Evolutionary conservation across 92 coral and sea anemone genomes (phyloP).

Genomic region (Parazoanthus swiftii): DNA sequence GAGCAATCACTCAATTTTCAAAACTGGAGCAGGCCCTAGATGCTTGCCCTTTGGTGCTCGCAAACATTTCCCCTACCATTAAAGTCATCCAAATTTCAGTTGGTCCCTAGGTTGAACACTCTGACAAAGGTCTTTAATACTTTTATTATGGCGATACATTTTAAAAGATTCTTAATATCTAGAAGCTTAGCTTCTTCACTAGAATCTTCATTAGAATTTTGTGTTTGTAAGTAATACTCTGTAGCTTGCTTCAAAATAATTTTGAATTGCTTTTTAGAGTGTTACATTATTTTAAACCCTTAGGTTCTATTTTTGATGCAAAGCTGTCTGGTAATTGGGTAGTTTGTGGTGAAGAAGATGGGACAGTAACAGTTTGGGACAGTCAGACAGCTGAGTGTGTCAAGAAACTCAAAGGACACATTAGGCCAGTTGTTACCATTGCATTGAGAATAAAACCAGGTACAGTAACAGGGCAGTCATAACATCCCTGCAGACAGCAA

Average conservation of each 20-base stretch:
- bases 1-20: too few species aligned
- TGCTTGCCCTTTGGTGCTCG: too few species aligned
- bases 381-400: conserved; percentile 73
- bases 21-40: too few species aligned
- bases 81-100: too few species aligned
- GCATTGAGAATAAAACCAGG: conserved; percentile 73
- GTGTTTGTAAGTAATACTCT: neutral
- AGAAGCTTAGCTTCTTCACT: too few species aligned
- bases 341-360: conserved; percentile 75
- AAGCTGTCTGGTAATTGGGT: conserved; percentile 78
- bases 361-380: conserved; percentile 78
- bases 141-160: too few species aligned
- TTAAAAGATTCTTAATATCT: too few species aligned
- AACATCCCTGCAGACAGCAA: too few species aligned
- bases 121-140: too few species aligned
- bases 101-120: too few species aligned
- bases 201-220: too few species aligned
- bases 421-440: conserved; percentile 60
- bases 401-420: conserved; percentile 60
- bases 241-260: neutral
- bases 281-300: neutral
- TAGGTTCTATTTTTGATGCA: conserved; percentile 73
- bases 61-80: too few species aligned
- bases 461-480: conserved; percentile 8
- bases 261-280: neutral